Evolutionary conservation across 2,113 vertebrate species (phyloP).

Genomic region (Xiphorhynchus elegans): DNA sequence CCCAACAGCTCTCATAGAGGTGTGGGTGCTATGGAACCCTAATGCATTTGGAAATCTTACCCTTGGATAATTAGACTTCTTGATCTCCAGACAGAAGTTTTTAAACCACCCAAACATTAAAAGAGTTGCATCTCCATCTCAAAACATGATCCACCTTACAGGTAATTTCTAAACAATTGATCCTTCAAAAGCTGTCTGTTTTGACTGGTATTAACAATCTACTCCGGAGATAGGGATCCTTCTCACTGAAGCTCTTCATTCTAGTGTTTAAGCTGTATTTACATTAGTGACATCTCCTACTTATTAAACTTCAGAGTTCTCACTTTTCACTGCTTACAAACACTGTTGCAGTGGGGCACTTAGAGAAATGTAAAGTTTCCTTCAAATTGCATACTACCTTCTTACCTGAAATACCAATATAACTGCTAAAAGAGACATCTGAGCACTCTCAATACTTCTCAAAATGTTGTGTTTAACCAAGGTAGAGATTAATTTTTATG

Average conservation of each 20-base stretch:
- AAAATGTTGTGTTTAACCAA: not conserved
- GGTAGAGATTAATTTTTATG: not conserved
- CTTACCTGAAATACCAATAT: not conserved
- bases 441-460: not conserved
- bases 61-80: not conserved
- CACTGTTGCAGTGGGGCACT: not conserved
- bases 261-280: not conserved
- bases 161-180: not conserved
- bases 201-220: not conserved
- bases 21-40: not conserved
- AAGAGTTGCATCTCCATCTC: not conserved
- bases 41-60: not conserved
- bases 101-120: not conserved
- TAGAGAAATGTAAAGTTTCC: not conserved
- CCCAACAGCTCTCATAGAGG: not conserved
- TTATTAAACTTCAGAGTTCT: not conserved
- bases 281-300: not conserved
- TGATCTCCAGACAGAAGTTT: not conserved
- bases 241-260: not conserved
- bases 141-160: not conserved
- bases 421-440: not conserved
- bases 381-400: not conserved
- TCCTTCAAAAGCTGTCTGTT: not conserved
- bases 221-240: not conserved
- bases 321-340: not conserved